Evolutionary conservation across 1,140 invertebrate species (phyloP).

Genomic region (Liolophura sinensis): DNA sequence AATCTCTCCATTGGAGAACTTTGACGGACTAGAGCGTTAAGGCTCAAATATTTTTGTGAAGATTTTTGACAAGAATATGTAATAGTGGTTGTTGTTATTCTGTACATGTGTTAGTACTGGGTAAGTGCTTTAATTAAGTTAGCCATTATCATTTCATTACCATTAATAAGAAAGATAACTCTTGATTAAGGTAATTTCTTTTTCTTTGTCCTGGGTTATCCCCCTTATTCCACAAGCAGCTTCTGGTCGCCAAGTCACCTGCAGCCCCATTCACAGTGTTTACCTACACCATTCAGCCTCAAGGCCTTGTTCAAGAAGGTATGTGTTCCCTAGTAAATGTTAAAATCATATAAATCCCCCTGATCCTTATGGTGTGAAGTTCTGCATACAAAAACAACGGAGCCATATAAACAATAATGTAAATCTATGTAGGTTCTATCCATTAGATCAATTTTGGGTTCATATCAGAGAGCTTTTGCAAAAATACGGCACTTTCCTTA

Average conservation of each 20-base stretch:
- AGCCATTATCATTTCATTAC: not conserved
- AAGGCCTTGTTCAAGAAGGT: conserved; percentile 41
- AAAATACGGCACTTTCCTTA: no score
- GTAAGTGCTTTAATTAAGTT: not conserved
- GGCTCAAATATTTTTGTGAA: no score
- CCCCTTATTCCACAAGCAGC: conserved; percentile 16
- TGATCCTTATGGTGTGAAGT: no score
- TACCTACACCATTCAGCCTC: conserved; percentile 37
- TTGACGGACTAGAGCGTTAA: no score
- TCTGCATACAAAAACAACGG: no score
- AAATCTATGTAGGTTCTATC: no score
- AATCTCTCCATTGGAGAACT: no score
- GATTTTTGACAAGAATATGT: not conserved
- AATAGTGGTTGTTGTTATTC: not conserved
- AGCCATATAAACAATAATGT: no score
- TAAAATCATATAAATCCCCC: no score
- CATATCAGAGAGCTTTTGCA: no score
- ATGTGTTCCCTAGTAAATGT: conserved; percentile 3
- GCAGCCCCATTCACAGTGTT: conserved; percentile 45
- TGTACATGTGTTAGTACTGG: not conserved
- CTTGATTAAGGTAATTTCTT: not conserved
- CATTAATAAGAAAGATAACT: not conserved
- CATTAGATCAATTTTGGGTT: no score
- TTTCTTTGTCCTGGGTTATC: not conserved
- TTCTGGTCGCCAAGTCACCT: conserved; percentile 47